Conservation (phyloP, 2,797 vertebrate genomes). For the Pseudochaenichthys georgianus region DNA sequence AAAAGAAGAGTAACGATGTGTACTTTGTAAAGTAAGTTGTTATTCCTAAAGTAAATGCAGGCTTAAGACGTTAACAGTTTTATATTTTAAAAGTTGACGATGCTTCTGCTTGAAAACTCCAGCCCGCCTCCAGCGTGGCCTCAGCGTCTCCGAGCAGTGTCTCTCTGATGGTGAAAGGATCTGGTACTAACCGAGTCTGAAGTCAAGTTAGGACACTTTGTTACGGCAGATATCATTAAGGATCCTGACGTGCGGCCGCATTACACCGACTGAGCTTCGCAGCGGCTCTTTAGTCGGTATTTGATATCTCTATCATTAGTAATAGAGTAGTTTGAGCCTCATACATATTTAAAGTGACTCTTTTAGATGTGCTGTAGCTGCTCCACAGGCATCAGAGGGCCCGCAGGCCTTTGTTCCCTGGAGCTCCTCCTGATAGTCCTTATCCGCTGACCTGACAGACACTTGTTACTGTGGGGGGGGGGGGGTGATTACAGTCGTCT, state of each 20-base stretch:
- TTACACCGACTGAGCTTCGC: not conserved
- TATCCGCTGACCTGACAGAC: slow-evolving; percentile 19
- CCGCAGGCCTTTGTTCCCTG: slow-evolving; percentile 19
- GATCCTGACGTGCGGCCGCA: not conserved
- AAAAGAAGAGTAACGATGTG: too few relatives aligned
- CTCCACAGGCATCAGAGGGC: slow-evolving; percentile 12
- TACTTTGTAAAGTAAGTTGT: too few relatives aligned
- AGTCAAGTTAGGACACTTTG: slow-evolving; percentile 5
- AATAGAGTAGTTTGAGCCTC: not conserved
- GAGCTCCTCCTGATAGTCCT: slow-evolving; percentile 20
- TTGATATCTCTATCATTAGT: not conserved
- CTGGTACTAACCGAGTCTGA: slow-evolving; percentile 2
- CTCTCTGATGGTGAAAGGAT: slow-evolving; percentile 11
- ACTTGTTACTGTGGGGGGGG: slow-evolving; percentile 37
- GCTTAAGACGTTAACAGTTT: not conserved
- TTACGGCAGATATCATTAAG: not conserved
- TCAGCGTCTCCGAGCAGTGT: not conserved
- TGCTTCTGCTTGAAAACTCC: not conserved
- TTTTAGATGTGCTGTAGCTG: slow-evolving; percentile 17
- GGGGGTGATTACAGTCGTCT: slow-evolving; percentile 54
- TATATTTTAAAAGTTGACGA: not conserved
- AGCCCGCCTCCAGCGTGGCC: slow-evolving; percentile 1
- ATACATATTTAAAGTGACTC: slow-evolving; percentile 20
- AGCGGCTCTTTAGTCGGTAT: slow-evolving; percentile 5
- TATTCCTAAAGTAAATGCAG: too few relatives aligned